Evolutionary conservation across 2,888 invertebrate species (phyloP).

Genomic region (Cremastinae sp.): DNA sequence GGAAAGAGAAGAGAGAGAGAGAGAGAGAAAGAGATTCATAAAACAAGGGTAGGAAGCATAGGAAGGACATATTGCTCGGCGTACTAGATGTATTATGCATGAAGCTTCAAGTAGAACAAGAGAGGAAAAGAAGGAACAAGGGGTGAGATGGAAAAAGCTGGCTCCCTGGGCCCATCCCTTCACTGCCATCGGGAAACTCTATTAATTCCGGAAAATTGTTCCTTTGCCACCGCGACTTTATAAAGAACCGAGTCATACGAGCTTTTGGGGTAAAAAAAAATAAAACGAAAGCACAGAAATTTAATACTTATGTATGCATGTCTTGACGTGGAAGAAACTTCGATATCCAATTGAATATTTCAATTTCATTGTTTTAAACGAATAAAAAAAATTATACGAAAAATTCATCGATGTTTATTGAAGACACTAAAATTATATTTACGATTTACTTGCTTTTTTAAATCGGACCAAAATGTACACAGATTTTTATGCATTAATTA

Average conservation of each 20-base stretch:
- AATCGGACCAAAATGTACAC: no score
- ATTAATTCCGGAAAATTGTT: conserved; percentile 75
- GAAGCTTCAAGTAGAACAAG: conserved; percentile 62
- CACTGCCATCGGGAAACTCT: conserved; percentile 65
- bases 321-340: not conserved
- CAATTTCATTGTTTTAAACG: no score
- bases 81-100: conserved; percentile 77
- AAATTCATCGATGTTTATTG: no score
- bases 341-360: no score
- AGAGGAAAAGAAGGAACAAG: conserved; percentile 24
- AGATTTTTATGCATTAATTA: no score
- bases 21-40: conserved; percentile 72
- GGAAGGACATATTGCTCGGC: conserved; percentile 76
- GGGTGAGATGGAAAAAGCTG: conserved; percentile 60
- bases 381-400: no score
- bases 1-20: conserved; percentile 57
- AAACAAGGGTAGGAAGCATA: conserved; percentile 69
- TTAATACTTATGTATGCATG: conserved; percentile 1
- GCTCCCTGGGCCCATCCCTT: conserved; percentile 25
- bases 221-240: conserved; percentile 49
- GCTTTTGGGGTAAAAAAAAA: not conserved
- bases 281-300: conserved; percentile 41
- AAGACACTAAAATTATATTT: no score
- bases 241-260: not conserved
- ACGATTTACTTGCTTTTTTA: no score